Evolutionary conservation across 2,888 invertebrate species (phyloP).

Genomic region (Elysia crispata): DNA sequence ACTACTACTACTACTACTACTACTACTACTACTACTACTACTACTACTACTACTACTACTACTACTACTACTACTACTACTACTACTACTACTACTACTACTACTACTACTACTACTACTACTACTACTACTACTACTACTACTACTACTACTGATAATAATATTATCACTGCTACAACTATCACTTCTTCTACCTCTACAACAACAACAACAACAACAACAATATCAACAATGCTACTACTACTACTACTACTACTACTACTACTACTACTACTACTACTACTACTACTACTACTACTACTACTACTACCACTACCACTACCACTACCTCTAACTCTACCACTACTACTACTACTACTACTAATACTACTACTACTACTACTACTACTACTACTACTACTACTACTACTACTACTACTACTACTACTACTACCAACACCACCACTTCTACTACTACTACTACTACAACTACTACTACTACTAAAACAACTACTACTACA

Average conservation of each 20-base stretch:
- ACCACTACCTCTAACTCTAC: neutral
- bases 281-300: constrained; percentile 26
- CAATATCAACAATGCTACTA: constrained; percentile 23
- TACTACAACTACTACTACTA: constrained; percentile 13
- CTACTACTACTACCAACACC: neutral
- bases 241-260: neutral
- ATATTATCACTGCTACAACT: constrained; percentile 2
- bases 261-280: neutral
- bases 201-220: constrained; percentile 26
- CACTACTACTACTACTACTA: too few species aligned
- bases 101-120: too few species aligned
- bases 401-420: neutral
- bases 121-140: too few species aligned
- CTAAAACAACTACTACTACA: constrained; percentile 15
- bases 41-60: too few species aligned
- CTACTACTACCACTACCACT: constrained; percentile 11
- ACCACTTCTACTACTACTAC: constrained; percentile 25
- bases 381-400: neutral
- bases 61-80: too few species aligned
- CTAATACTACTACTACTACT: too few species aligned
- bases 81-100: constrained; percentile 12
- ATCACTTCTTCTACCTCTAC: constrained; percentile 14
- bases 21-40: neutral
- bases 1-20: neutral
- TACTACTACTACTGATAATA: too few species aligned